Evolutionary conservation across 2,113 vertebrate genomes (phyloP).

Genomic region (Australoheros scitulus): DNA sequence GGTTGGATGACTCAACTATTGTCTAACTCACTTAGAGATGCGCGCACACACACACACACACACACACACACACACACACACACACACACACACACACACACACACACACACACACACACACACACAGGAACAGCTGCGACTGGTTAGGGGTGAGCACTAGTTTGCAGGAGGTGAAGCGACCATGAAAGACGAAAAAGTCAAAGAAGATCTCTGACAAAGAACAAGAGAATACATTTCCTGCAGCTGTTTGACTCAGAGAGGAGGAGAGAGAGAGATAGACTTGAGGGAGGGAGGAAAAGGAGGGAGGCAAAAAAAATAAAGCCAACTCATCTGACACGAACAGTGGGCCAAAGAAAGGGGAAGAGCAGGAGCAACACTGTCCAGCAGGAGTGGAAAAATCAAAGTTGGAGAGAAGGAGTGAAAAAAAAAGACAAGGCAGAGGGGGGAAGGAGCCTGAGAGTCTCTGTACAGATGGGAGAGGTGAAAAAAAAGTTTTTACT

Average conservation of each 20-base stretch:
- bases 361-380: constrained; percentile 51
- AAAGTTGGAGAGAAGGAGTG: constrained; percentile 28
- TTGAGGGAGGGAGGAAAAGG: constrained; percentile 18
- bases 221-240: constrained; percentile 53
- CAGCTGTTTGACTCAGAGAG: constrained; percentile 61
- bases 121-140: too few relatives aligned
- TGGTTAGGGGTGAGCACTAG: too few relatives aligned
- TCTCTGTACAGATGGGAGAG: neutral
- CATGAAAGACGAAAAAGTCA: neutral
- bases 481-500: neutral
- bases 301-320: constrained; percentile 44
- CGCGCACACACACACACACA: constrained; percentile 2
- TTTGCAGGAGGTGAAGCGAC: constrained; percentile 14
- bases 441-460: constrained; percentile 3
- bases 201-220: constrained; percentile 14
- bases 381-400: constrained; percentile 52
- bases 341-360: constrained; percentile 69
- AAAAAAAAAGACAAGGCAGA: constrained; percentile 27
- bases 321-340: constrained; percentile 77
- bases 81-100: constrained; percentile 13
- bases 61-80: neutral
- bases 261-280: constrained; percentile 19
- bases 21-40: constrained; percentile 13
- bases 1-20: constrained; percentile 9
- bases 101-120: neutral